phyloP scores from a whole-genome alignment of 1,140 invertebrate genomes.

The Bombus vancouverensis region DNA sequence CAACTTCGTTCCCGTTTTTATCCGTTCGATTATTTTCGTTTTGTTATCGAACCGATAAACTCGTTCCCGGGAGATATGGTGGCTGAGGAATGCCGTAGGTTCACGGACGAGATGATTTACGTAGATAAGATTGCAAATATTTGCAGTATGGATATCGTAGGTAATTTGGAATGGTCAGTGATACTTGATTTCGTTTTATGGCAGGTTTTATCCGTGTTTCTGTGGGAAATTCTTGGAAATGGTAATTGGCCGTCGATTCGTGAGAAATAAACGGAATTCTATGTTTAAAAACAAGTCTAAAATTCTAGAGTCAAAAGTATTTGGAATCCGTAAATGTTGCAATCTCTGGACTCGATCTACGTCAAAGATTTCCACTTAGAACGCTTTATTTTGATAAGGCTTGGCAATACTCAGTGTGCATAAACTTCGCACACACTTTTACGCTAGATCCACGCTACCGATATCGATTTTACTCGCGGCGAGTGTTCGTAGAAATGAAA shows the following conservation, averaged over 20 bases:
- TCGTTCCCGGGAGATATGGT: no score
- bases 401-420: neutral
- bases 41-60: neutral
- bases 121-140: neutral
- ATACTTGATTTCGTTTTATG: neutral
- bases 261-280: neutral
- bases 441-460: neutral
- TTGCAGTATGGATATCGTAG: neutral
- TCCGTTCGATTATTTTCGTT: neutral
- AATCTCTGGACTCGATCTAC: neutral
- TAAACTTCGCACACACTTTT: neutral
- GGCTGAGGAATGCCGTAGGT: neutral
- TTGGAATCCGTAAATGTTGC: neutral
- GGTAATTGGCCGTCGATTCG: no score
- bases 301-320: neutral
- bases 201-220: neutral
- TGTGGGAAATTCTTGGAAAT: neutral
- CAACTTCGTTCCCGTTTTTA: neutral
- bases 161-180: neutral
- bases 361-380: neutral
- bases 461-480: neutral
- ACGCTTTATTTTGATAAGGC: neutral
- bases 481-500: slow-evolving; percentile 17
- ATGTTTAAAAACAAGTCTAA: neutral
- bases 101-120: neutral